These are phyloP conservation scores for Patiria miniata DNA, from an alignment of 35 echinoderm and acorn worm species.

Conservation along the genomic window DNA sequence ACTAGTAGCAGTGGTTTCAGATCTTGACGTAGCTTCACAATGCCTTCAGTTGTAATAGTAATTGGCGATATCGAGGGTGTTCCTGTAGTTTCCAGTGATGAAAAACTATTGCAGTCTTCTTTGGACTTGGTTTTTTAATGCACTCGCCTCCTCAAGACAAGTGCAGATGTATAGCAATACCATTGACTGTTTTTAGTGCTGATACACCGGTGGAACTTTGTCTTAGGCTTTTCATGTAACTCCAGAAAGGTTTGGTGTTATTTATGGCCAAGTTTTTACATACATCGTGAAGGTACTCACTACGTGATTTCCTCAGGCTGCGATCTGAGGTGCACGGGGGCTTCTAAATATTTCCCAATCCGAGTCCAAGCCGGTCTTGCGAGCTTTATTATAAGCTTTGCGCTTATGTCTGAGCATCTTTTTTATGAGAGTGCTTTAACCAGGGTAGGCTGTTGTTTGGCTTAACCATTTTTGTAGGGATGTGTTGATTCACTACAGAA, in stretches of 20 bases:
- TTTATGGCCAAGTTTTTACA: neutral
- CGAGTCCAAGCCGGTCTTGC: neutral
- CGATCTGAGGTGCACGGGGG: neutral
- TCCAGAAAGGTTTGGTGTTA: conserved; percentile 43
- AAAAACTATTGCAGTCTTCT: conserved; percentile 15
- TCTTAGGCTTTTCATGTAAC: conserved; percentile 6
- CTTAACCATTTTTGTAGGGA: neutral
- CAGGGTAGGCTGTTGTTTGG: conserved; percentile 14
- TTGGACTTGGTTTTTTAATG: conserved; percentile 33
- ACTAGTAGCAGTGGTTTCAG: conserved; percentile 18
- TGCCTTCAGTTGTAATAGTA: neutral
- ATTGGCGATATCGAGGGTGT: neutral
- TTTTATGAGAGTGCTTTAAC: conserved; percentile 1
- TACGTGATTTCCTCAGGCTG: conserved; percentile 13
- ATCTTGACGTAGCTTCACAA: conserved; percentile 28
- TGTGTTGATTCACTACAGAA: neutral
- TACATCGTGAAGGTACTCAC: neutral
- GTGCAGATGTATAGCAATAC: neutral
- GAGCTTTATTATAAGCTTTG: conserved; percentile 15
- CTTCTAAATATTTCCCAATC: neutral
- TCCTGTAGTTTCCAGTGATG: neutral
- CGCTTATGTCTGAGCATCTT: neutral
- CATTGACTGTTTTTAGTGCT: neutral
- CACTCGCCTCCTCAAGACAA: conserved; percentile 14
- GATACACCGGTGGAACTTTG: conserved; percentile 11